Conservation (phyloP, 2,888 invertebrate genomes). For the Pherbina coryleti region DNA sequence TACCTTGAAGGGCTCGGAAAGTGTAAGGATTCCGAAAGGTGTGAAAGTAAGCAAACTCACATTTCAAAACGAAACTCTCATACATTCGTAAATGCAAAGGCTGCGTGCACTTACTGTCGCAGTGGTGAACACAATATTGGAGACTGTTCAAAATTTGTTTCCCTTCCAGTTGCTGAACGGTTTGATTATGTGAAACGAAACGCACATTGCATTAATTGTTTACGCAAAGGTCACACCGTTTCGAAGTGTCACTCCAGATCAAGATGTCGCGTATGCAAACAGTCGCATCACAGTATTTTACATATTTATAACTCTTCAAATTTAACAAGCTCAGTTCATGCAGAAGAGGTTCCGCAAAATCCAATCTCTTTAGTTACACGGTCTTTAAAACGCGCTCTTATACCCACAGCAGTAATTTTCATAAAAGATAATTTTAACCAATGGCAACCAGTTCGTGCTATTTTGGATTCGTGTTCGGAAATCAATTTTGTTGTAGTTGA, state of each 20-base stretch:
- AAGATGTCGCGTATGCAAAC: no score
- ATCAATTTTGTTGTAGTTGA: neutral
- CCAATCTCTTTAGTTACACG: no score
- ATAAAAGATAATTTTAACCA: conserved; percentile 18
- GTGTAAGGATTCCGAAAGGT: neutral
- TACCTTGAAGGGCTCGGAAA: neutral
- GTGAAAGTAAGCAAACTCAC: neutral
- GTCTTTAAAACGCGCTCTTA: neutral
- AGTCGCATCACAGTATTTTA: no score
- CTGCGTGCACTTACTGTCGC: conserved; percentile 13
- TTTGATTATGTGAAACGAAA: conserved; percentile 30
- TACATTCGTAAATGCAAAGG: neutral
- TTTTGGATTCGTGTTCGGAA: conserved; percentile 36
- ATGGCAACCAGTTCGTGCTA: conserved; percentile 13
- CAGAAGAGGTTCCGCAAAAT: no score
- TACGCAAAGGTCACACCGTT: neutral
- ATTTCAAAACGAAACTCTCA: neutral
- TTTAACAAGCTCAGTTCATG: no score
- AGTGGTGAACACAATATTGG: conserved; percentile 8
- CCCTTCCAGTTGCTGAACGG: conserved; percentile 13
- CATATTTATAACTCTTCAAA: no score
- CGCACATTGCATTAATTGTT: conserved; percentile 31
- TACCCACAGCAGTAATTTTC: neutral
- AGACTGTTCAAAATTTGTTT: conserved; percentile 23
- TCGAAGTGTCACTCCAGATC: no score